A percentile compares a stretch with the other conserved stretches of the same genome.
Evolutionary conservation across 1,140 invertebrate species (phyloP).

Genomic region (Rhopalosiphum padi): DNA sequence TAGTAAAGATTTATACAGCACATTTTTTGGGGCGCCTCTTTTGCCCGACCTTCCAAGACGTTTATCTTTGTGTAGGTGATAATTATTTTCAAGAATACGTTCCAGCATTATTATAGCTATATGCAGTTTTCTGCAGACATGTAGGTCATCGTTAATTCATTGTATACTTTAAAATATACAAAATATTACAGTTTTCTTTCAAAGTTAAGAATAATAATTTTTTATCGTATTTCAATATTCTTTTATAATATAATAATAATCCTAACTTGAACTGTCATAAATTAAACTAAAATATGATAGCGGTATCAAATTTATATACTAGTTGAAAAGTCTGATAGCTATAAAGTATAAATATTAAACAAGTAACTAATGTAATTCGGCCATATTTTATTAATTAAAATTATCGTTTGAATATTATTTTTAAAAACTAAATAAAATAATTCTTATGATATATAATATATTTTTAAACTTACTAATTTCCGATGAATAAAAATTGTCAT

Average conservation of each 20-base stretch:
- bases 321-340: too few species aligned
- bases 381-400: too few species aligned
- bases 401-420: too few species aligned
- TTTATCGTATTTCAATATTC: background rate
- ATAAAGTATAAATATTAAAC: too few species aligned
- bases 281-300: background rate
- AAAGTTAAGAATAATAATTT: background rate
- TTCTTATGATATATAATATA: background rate
- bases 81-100: slow-evolving; percentile 32
- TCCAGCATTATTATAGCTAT: background rate
- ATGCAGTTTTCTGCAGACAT: background rate
- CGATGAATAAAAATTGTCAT: background rate
- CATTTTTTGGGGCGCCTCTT: background rate
- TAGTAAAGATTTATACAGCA: slow-evolving; percentile 32
- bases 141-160: background rate
- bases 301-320: background rate
- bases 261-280: background rate
- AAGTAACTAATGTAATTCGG: too few species aligned
- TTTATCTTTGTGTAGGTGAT: slow-evolving; percentile 32
- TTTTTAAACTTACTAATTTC: background rate
- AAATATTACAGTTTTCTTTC: background rate
- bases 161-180: background rate
- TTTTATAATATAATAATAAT: background rate
- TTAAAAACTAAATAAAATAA: too few species aligned
- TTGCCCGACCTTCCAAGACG: background rate